Evolutionary conservation across 2,113 vertebrate species (phyloP), one percentile per base, ranked within the genome.

Genomic region (Monarcha castaneiventris): DNA sequence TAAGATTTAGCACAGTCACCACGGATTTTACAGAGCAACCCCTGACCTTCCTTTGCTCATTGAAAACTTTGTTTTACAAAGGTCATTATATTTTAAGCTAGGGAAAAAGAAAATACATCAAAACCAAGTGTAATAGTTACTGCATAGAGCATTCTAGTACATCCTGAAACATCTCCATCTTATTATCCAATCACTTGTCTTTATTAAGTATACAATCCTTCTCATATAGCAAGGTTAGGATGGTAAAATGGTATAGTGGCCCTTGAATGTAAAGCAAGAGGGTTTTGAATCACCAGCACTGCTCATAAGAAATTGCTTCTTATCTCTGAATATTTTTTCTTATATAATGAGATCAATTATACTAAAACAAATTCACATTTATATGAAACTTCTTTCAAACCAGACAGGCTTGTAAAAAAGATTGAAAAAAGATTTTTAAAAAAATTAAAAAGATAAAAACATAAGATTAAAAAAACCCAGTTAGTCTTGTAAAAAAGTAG

Each of bases 261-360:
- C 27, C n/a, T 30, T 77, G 39, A 82, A 67, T 39, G 17, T 27
- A 43, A 67, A 54, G 6, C 21, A 9, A 61, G 26, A 61, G 46
- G 56, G 11, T 33, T 87, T 77, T 64, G 29, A 26, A 41, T 64
- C 43, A 73, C 8, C 10, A 29, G 20, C 10, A 22, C 6, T 43
- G 10, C 59, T 81, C 55, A 86, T 87, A 79, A 64, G 83, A 93
- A 69, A 61, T 75, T 68, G 59, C 63, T 97, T 93, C 8, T 87
- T 96, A 75, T 32, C 21, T 84, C 13, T 35, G 59, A 44, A 54
- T 80, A 72, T 71, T 68, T 96, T 96, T 93, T 51, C 68, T 61
- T 93, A 66, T 37, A 51, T 72, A 93, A 87, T 79, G 63, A 96
- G 58, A 68, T 52, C 92, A 95, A 96, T 96, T 79, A 69, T 92